Conservation (phyloP, 2,113 vertebrate genomes). For the Mohoua ochrocephala region DNA sequence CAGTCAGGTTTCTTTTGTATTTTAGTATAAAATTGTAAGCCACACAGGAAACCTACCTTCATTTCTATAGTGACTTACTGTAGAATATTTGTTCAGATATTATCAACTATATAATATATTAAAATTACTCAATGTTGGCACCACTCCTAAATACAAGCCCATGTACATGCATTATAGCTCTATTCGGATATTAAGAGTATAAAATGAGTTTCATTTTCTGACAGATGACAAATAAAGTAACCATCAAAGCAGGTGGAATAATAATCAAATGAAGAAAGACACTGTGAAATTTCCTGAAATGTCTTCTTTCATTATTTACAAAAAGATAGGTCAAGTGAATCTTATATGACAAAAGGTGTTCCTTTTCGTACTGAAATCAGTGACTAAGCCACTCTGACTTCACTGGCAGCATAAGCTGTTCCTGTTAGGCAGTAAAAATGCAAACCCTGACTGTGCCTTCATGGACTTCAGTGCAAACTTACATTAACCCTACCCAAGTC, state of each 20-base stretch:
- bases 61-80: slow-evolving; percentile 49
- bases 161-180: not conserved
- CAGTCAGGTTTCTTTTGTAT: slow-evolving; percentile 48
- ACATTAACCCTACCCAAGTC: not conserved
- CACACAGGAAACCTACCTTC: slow-evolving; percentile 62
- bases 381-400: not conserved
- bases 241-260: slow-evolving; percentile 42
- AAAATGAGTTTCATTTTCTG: slow-evolving; percentile 65
- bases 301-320: slow-evolving; percentile 37
- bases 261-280: slow-evolving; percentile 8
- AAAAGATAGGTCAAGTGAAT: slow-evolving; percentile 11
- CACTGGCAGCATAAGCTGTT: not conserved
- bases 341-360: not conserved
- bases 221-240: slow-evolving; percentile 37
- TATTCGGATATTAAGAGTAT: not conserved
- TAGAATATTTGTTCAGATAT: slow-evolving; percentile 41
- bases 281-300: slow-evolving; percentile 29
- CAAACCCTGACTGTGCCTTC: not conserved
- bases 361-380: not conserved
- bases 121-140: slow-evolving; percentile 60
- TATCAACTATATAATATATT: slow-evolving; percentile 37
- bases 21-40: slow-evolving; percentile 28
- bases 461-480: not conserved
- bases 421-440: not conserved
- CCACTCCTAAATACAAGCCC: slow-evolving; percentile 3